Evolutionary conservation across 1,140 invertebrate genomes (phyloP), one percentile per base, ranked within the genome.

Genomic region (Chrysopa pallens): DNA sequence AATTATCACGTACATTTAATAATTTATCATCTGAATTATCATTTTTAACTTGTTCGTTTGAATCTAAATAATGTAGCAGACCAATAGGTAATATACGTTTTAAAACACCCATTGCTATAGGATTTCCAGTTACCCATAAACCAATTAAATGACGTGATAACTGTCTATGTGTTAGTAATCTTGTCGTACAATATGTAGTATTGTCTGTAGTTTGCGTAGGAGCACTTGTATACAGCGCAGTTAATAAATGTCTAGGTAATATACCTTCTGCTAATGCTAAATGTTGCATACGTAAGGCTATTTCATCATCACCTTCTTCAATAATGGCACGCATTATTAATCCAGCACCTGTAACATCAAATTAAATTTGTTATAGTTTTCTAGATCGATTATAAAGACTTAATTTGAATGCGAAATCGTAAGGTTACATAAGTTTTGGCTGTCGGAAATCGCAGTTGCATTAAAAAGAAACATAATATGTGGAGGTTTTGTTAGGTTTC

Each of bases 221-320:
- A n/a, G 79, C 78, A 44, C 76, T 63, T 17, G 84, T 85, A 60
- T 91, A 98, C 43, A 98, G 72, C 38, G 94, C 87, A 37, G 88
- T 80, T 39, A 93, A 68, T 42, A 98, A 67, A 68, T 99, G 96
- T 7, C 87, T 73, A 8, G 92, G 88, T 45, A 98, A 64, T 0
- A 95, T 93, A n/a, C 93, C 94, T 68, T 98, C 95, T 7, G 90
- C 89, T 38, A 99, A 63, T 6, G 95, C 89, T 42, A 99, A 65
- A 39, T 89, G 80, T 67, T 98, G 95, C 91, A 99, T 98, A 53
- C 82, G 78, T 23, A 80, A 74, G 9, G 92, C 89, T 36, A 95
- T 80, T 52, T 87, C 84, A 31, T 76, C 72, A 41, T 87, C 80
- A 8, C 93, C 93, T 66, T 99, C 95, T 68, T 97, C 95, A 49